Conservation (phyloP, 1,140 invertebrate genomes). For the Nasonia longicornis region DNA sequence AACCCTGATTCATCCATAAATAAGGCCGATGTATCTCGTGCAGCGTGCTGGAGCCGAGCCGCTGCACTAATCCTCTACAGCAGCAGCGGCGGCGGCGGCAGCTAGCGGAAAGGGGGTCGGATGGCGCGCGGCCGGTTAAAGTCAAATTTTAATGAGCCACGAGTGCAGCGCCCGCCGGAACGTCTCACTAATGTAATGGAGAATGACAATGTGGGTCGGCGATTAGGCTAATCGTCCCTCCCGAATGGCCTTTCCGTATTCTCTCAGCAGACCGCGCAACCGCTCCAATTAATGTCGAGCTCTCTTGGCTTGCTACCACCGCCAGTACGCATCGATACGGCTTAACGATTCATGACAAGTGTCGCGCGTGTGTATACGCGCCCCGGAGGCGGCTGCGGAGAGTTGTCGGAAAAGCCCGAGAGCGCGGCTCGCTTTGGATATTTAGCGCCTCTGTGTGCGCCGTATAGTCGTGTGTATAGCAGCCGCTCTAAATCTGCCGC, state of each 20-base stretch:
- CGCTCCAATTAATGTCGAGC: slow-evolving; percentile 28
- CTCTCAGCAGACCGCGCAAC: neutral
- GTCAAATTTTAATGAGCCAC: slow-evolving; percentile 45
- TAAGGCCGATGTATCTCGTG: neutral
- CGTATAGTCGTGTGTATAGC: neutral
- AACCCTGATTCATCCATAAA: slow-evolving; percentile 11
- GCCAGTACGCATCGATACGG: slow-evolving; percentile 4
- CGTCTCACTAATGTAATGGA: slow-evolving; percentile 58
- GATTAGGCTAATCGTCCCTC: slow-evolving; percentile 58
- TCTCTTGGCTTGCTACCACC: neutral
- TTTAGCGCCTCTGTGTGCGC: neutral
- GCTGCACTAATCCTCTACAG: slow-evolving; percentile 8
- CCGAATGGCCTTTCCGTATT: slow-evolving; percentile 24
- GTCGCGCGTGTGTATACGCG: neutral
- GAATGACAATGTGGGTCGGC: slow-evolving; percentile 59
- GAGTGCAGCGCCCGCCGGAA: slow-evolving; percentile 37
- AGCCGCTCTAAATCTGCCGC: neutral
- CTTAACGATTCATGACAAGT: slow-evolving; percentile 44
- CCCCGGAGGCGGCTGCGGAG: neutral
- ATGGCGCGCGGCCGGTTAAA: neutral
- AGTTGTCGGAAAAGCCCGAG: slow-evolving; percentile 2
- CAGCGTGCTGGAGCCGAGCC: neutral
- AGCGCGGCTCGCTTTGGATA: neutral
- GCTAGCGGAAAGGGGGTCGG: neutral
- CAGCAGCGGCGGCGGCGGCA: neutral